These are phyloP conservation scores for Vicugna pacos DNA, from an alignment of 2,113 vertebrate species.

Conservation along the genomic window DNA sequence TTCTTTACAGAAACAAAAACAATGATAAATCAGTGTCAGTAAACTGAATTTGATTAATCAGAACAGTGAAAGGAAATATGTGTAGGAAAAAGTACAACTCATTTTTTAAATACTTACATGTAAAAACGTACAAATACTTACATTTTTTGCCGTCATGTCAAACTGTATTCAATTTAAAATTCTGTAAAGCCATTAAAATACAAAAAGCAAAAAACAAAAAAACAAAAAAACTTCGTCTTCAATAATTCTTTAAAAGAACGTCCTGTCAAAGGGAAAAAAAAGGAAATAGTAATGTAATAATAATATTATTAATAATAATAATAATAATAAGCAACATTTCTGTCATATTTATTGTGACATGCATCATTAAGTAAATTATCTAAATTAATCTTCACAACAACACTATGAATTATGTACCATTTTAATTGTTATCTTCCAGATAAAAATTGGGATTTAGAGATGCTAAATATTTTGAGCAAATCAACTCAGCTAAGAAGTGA, in stretches of 20 bases:
- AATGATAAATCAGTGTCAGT: background rate
- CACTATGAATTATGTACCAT: background rate
- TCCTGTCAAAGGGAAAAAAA: conserved; percentile 83
- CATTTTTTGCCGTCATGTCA: conserved; percentile 89
- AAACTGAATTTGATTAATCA: background rate
- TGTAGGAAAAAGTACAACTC: background rate
- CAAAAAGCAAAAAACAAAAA: conserved; percentile 24
- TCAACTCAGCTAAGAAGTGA: background rate
- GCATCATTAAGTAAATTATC: background rate
- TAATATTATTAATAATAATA: background rate
- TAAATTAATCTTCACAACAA: conserved; percentile 32
- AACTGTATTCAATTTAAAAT: conserved; percentile 82
- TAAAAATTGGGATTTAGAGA: background rate
- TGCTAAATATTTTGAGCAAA: background rate
- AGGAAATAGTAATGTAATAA: conserved; percentile 63
- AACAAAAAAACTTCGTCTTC: conserved; percentile 81
- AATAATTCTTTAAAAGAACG: conserved; percentile 81
- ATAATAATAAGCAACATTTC: conserved; percentile 17
- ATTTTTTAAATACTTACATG: conserved; percentile 43
- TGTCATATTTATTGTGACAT: conserved; percentile 36
- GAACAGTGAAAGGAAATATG: conserved; percentile 26
- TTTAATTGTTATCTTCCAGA: conserved; percentile 46
- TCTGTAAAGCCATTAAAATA: conserved; percentile 84
- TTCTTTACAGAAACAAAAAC: conserved; percentile 13
- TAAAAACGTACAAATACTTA: conserved; percentile 82